phyloP scores from a whole-genome alignment of 1,140 invertebrate genomes.

The Oryzaephilus surinamensis region DNA sequence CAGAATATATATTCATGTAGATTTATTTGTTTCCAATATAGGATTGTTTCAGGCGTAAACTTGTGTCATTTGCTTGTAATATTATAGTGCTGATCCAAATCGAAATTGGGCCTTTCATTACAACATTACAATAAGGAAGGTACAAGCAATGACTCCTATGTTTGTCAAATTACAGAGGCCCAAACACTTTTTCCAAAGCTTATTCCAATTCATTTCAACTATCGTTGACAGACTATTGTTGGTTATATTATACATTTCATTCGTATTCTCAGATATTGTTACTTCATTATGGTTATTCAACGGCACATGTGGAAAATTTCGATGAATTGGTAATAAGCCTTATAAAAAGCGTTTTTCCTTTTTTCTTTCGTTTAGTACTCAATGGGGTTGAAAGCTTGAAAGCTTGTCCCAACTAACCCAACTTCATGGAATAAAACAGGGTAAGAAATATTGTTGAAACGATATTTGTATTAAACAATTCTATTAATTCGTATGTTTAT shows the following conservation, averaged over 20 bases:
- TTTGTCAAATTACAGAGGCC: slow-evolving; percentile 58
- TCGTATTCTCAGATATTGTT: slow-evolving; percentile 64
- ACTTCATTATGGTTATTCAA: slow-evolving; percentile 58
- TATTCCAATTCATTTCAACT: slow-evolving; percentile 42
- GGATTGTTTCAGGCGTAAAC: slow-evolving; percentile 66
- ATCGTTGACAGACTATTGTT: slow-evolving; percentile 43
- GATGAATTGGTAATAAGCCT: slow-evolving; percentile 43
- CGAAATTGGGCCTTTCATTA: slow-evolving; percentile 64
- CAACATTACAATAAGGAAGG: slow-evolving; percentile 55
- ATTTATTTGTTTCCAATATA: slow-evolving; percentile 31
- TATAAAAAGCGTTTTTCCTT: background rate
- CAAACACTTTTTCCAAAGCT: slow-evolving; percentile 54
- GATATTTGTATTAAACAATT: background rate
- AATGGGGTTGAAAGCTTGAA: slow-evolving; percentile 44
- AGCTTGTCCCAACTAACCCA: slow-evolving; percentile 47
- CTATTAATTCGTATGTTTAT: background rate
- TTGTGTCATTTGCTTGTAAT: slow-evolving; percentile 45
- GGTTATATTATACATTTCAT: slow-evolving; percentile 66
- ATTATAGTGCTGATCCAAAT: slow-evolving; percentile 60
- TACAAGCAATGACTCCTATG: slow-evolving; percentile 56
- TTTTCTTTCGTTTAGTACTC: slow-evolving; percentile 39
- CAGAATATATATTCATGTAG: no score
- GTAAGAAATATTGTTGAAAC: slow-evolving; percentile 47
- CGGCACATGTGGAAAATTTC: slow-evolving; percentile 47
- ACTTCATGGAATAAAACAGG: slow-evolving; percentile 47